A percentile compares a stretch with the other conserved stretches of the same genome.
These are phyloP conservation scores for Drosophila suzukii DNA, from an alignment of 1,140 invertebrate genomes.

Conservation along the genomic window DNA sequence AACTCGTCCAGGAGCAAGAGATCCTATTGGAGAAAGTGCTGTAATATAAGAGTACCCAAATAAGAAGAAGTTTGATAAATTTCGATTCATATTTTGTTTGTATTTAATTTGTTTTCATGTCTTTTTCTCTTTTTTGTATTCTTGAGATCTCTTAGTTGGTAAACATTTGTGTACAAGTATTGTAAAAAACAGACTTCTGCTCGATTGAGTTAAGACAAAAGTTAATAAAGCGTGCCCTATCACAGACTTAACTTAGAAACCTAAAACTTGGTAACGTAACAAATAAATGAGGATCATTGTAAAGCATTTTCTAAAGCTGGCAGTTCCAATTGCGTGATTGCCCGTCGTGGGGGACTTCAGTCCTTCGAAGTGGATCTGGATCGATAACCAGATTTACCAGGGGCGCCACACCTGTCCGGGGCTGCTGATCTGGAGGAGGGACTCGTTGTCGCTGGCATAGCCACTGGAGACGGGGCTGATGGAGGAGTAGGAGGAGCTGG, in stretches of 20 bases:
- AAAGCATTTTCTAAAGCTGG: slow-evolving; percentile 76
- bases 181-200: slow-evolving; percentile 73
- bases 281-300: slow-evolving; percentile 75
- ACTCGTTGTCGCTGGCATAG: slow-evolving; percentile 79
- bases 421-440: slow-evolving; percentile 66
- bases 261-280: slow-evolving; percentile 70
- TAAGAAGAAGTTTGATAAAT: slow-evolving; percentile 25
- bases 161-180: slow-evolving; percentile 63
- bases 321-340: slow-evolving; percentile 63
- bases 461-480: slow-evolving; percentile 80
- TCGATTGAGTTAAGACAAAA: slow-evolving; percentile 59
- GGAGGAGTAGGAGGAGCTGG: slow-evolving; percentile 41
- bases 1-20: not conserved
- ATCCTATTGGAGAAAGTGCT: not conserved
- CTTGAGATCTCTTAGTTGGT: slow-evolving; percentile 61
- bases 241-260: slow-evolving; percentile 73
- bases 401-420: slow-evolving; percentile 74
- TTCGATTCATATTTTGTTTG: slow-evolving; percentile 29
- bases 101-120: slow-evolving; percentile 33
- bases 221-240: slow-evolving; percentile 78
- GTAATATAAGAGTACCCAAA: slow-evolving; percentile 12
- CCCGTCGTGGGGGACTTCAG: slow-evolving; percentile 21
- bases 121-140: slow-evolving; percentile 30
- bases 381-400: slow-evolving; percentile 51
- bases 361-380: not conserved